These are phyloP conservation scores for Chelonoidis abingdonii DNA, from an alignment of 2,113 vertebrate species.

Conservation along the genomic window DNA sequence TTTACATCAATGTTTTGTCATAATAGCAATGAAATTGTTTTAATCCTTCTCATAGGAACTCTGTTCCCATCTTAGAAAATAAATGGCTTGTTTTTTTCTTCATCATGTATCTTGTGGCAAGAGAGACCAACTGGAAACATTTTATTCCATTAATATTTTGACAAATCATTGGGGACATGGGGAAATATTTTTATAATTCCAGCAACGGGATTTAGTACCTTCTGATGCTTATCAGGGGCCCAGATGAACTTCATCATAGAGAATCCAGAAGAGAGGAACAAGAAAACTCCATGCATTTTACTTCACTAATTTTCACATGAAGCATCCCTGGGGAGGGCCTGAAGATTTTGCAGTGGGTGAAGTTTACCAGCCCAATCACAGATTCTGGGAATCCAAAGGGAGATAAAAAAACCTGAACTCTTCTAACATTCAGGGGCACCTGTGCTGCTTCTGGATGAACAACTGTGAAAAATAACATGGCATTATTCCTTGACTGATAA, in stretches of 20 bases:
- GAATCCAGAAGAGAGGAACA: not conserved
- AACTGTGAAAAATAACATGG: not conserved
- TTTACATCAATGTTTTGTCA: not conserved
- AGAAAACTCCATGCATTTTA: not conserved
- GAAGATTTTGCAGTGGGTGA: not conserved
- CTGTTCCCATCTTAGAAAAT: conserved; percentile 8
- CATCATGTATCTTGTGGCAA: not conserved
- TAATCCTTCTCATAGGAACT: not conserved
- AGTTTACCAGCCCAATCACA: not conserved
- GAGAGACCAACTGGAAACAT: not conserved
- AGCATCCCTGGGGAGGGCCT: not conserved
- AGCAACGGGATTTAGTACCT: not conserved
- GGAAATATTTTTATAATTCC: not conserved
- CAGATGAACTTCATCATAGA: not conserved
- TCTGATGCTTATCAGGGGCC: not conserved
- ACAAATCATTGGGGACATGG: not conserved
- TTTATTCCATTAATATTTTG: not conserved
- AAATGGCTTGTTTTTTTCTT: not conserved
- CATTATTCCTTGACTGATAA: not conserved
- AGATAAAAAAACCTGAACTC: not conserved
- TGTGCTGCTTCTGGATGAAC: not conserved
- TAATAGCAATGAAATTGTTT: not conserved
- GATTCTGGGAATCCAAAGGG: not conserved
- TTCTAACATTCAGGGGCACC: not conserved
- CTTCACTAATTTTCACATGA: not conserved